Percentiles rank a stretch among this genome's conserved stretches.
phyloP scores from a whole-genome alignment of 2,797 vertebrate genomes.

The Eurystomus glaucurus region DNA sequence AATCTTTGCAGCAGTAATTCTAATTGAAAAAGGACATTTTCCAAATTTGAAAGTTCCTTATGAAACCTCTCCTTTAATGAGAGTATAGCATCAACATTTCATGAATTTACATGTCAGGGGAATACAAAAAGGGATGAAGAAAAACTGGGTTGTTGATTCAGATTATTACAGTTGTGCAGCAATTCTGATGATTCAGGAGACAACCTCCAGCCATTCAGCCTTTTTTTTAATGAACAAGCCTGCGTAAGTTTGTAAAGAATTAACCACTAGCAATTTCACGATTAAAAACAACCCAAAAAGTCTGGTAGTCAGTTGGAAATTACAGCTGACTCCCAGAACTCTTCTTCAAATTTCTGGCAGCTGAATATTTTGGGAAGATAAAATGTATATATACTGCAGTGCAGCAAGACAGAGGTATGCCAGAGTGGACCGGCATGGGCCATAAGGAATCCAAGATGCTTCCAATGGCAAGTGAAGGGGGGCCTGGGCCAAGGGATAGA shows the following conservation, averaged over 20 bases:
- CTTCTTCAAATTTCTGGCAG: background rate
- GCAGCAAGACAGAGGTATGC: background rate
- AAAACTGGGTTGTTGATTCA: background rate
- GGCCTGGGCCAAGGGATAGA: background rate
- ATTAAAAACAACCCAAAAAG: background rate
- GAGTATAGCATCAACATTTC: background rate
- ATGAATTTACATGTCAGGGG: background rate
- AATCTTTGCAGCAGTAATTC: background rate
- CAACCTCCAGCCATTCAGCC: background rate
- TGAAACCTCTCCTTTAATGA: background rate
- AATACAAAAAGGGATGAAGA: background rate
- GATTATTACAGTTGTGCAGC: background rate
- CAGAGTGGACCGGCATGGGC: background rate
- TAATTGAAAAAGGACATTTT: background rate
- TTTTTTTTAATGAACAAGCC: background rate
- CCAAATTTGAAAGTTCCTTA: background rate
- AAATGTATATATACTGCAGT: background rate
- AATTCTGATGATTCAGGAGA: background rate
- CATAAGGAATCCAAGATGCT: background rate
- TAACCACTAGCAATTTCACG: background rate
- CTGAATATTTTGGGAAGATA: background rate
- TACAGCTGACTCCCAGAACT: background rate
- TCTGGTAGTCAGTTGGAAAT: background rate
- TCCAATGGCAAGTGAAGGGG: background rate
- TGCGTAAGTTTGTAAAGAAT: background rate